phyloP scores from a whole-genome alignment of 2,888 invertebrate species.

The Pristionchus maxplancki region DNA sequence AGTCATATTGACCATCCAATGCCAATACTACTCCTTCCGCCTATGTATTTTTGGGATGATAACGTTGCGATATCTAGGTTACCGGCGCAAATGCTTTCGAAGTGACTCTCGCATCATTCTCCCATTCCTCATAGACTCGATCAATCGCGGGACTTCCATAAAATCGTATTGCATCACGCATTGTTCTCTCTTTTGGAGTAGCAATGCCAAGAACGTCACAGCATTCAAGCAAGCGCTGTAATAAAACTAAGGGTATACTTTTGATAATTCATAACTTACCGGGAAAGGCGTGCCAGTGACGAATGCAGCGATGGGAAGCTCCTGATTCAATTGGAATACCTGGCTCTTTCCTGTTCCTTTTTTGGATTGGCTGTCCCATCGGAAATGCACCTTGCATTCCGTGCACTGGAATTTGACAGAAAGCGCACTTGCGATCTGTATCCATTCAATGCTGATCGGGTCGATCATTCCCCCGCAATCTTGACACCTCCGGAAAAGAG shows the following conservation, averaged over 20 bases:
- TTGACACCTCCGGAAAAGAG: neutral
- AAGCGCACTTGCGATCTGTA: neutral
- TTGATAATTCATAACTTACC: neutral
- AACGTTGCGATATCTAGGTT: neutral
- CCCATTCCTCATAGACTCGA: neutral
- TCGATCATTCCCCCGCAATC: neutral
- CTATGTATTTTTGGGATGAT: neutral
- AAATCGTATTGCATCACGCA: neutral
- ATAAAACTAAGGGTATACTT: neutral
- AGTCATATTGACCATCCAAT: neutral
- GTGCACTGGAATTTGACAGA: neutral
- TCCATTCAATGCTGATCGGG: neutral
- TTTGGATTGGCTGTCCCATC: neutral
- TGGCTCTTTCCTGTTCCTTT: neutral
- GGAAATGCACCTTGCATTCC: neutral
- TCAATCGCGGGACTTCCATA: neutral
- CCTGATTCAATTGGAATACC: neutral
- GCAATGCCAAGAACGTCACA: neutral
- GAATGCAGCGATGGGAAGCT: neutral
- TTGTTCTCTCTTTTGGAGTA: neutral
- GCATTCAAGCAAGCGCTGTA: neutral
- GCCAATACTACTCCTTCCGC: neutral
- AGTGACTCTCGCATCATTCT: neutral
- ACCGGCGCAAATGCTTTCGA: neutral
- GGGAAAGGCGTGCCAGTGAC: neutral